phyloP scores from a whole-genome alignment of 2,888 invertebrate species.

The Palloptera scutellata region DNA sequence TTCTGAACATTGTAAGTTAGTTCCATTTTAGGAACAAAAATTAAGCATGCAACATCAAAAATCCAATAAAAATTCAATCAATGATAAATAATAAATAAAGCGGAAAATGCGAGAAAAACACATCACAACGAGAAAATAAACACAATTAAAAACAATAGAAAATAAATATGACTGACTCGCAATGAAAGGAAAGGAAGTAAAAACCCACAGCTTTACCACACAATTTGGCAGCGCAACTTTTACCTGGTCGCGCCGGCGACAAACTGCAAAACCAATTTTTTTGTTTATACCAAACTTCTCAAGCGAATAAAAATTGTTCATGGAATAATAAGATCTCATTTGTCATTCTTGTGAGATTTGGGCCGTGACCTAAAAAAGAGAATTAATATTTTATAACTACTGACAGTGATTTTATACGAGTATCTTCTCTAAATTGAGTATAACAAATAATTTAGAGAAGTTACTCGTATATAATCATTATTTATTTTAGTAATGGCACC shows the following conservation, averaged over 20 bases:
- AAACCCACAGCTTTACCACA: slow-evolving; percentile 1
- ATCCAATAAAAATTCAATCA: neutral
- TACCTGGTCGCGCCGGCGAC: neutral
- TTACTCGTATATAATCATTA: too few species aligned
- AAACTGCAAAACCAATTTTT: neutral
- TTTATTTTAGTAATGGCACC: too few species aligned
- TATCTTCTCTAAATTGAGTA: too few species aligned
- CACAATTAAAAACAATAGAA: neutral
- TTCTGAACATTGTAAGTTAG: too few species aligned
- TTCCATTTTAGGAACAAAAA: too few species aligned
- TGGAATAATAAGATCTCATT: too few species aligned
- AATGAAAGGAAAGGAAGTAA: neutral
- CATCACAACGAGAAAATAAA: neutral
- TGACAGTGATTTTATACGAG: too few species aligned
- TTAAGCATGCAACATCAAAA: neutral
- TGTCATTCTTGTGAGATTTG: too few species aligned
- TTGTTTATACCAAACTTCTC: neutral
- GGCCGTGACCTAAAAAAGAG: too few species aligned
- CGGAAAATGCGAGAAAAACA: neutral
- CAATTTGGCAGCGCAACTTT: neutral
- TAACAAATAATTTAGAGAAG: too few species aligned
- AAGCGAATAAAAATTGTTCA: too few species aligned
- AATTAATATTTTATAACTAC: too few species aligned
- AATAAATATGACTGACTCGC: neutral
- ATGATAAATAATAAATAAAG: slow-evolving; percentile 2